Base-by-base conservation (phyloP, 2,888 invertebrate genomes). In the Cerceris rybyensis region DNA sequence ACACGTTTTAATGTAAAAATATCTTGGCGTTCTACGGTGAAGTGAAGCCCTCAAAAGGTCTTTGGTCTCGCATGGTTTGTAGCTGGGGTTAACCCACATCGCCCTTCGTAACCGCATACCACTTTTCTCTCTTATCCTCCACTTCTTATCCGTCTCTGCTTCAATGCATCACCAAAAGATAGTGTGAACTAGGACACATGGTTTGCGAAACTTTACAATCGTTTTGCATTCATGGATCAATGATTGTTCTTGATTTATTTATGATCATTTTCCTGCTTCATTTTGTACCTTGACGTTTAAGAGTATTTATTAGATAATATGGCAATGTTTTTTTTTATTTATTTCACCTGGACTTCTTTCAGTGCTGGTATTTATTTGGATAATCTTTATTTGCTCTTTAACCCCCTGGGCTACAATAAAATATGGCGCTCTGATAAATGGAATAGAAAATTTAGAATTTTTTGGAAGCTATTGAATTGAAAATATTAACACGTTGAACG, bases 41-140 rank as follows among this genome's bases (percentile, higher is more conserved):
- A 52, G 28, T 5, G 17, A 52, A 54, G 17, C 63, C 54, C 50
- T 64, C 49, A 39, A 68, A 69, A 72, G 68, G 63, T 58, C 67
- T 72, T 66, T 71, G 72, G 67, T 59, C 66, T 67, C 59, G 67
- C 68, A 42, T 59, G 68, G 67, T 16, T 49, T 64, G 54, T 63
- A 72, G 63, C 68, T 66, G 67, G 55, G 67, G 76, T 76, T 76
- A 76, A 76, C 76, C 72, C 58, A 28, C 63, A 49, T 68, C 58
- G 63, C 55, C 7, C 50, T 8, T 67, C 50, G 43, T 63, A 70
- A 71, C 71, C 61, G 58, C 75, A 14, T n/a, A 28, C 70, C 61
- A 42, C 55, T 42, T 52, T 28, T 14, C 17, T n/a, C 28, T 60
- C 17, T 16, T 7, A 1, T 49, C 14, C 39, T 46, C 46, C 41